Evolutionary conservation across 2,888 invertebrate species (phyloP).

Genomic region (Ischnura elegans): DNA sequence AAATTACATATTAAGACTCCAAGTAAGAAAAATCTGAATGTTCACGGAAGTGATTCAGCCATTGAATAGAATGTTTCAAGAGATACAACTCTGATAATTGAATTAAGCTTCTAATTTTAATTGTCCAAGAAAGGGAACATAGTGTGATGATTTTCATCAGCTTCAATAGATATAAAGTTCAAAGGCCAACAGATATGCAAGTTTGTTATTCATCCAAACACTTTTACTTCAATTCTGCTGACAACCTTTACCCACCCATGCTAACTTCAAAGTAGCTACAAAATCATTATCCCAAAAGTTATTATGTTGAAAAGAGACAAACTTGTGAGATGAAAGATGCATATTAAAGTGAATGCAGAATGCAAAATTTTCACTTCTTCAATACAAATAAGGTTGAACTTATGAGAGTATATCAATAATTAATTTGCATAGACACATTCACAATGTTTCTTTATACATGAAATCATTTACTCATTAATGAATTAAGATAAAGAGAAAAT

Average conservation of each 20-base stretch:
- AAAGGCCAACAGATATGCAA: conserved; percentile 11
- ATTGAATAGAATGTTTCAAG: not conserved
- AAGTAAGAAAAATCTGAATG: not conserved
- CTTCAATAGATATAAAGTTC: conserved; percentile 15
- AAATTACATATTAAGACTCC: not conserved
- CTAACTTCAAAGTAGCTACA: not conserved
- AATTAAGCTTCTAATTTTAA: not conserved
- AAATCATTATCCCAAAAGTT: conserved; percentile 8
- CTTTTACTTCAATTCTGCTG: conserved; percentile 26
- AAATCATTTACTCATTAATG: not conserved
- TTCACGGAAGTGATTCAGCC: not conserved
- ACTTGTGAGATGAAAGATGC: conserved; percentile 29
- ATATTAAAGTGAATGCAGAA: conserved; percentile 39
- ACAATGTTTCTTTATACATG: conserved; percentile 29
- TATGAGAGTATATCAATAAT: not conserved
- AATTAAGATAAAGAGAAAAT: conserved; percentile 8
- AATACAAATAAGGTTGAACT: not conserved
- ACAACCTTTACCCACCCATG: conserved; percentile 31
- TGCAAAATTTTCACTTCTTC: not conserved
- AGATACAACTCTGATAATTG: not conserved
- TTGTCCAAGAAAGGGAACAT: not conserved
- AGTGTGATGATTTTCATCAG: not conserved
- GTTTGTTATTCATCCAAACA: conserved; percentile 15
- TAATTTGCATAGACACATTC: not conserved
- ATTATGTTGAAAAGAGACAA: not conserved